Percentiles rank a stretch among this genome's conserved stretches.
These are phyloP conservation scores for Zalophus californianus DNA, from an alignment of 2,797 vertebrate genomes.

Conservation along the genomic window DNA sequence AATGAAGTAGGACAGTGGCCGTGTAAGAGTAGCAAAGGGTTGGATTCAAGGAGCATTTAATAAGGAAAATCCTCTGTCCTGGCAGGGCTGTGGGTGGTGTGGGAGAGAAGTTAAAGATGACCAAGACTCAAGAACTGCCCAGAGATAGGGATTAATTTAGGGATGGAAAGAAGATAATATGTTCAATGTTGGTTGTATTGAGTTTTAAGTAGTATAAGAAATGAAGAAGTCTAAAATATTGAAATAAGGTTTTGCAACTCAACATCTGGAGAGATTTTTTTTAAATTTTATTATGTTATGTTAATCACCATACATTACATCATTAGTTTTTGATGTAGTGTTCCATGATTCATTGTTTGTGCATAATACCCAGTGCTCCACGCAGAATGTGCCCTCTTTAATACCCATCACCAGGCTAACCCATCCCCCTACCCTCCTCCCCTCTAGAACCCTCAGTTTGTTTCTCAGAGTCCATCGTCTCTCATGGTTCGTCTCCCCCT, in stretches of 20 bases:
- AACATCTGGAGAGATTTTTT: background rate
- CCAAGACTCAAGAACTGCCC: background rate
- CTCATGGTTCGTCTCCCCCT: too few relatives aligned
- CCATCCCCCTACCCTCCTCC: too few relatives aligned
- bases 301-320: too few relatives aligned
- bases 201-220: background rate
- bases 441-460: too few relatives aligned
- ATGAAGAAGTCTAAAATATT: background rate
- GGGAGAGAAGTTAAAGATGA: background rate
- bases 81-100: background rate
- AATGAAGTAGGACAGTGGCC: background rate
- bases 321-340: too few relatives aligned
- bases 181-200: background rate
- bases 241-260: background rate
- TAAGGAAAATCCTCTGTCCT: background rate
- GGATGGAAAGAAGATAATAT: background rate
- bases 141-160: background rate
- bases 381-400: accelerated
- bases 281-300: background rate
- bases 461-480: too few relatives aligned
- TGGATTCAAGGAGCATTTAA: background rate
- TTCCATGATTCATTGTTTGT: too few relatives aligned
- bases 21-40: background rate
- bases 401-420: too few relatives aligned
- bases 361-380: too few relatives aligned